A percentile compares a stretch with the other conserved stretches of the same genome.
phyloP scores from a whole-genome alignment of 2,888 invertebrate genomes.

The Hedya salicella region DNA sequence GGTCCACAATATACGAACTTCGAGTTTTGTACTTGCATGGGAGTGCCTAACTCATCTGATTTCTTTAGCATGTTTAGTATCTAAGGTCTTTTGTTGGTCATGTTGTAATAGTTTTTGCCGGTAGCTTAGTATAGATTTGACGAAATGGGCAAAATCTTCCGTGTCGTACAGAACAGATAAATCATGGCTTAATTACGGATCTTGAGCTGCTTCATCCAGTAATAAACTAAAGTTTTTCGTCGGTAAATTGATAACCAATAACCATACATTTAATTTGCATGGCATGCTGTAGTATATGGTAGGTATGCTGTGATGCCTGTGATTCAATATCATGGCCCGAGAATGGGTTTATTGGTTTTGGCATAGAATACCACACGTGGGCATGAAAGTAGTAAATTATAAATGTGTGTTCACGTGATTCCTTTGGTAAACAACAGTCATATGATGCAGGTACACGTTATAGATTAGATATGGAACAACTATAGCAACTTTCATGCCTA shows the following conservation, averaged over 20 bases:
- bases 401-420: conserved; percentile 13
- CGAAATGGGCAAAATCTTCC: conserved; percentile 12
- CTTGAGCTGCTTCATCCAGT: too few species aligned
- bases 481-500: too few species aligned
- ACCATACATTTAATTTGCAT: too few species aligned
- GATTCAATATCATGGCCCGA: neutral
- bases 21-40: too few species aligned
- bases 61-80: neutral
- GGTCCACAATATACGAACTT: too few species aligned
- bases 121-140: conserved; percentile 2
- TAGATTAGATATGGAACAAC: conserved; percentile 3
- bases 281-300: too few species aligned
- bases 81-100: neutral
- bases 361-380: neutral
- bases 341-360: conserved; percentile 23
- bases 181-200: too few species aligned
- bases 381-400: conserved; percentile 5
- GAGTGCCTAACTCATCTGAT: neutral
- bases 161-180: neutral
- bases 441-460: conserved; percentile 15
- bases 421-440: conserved; percentile 1
- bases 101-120: conserved; percentile 16
- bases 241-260: too few species aligned
- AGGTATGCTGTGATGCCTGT: neutral
- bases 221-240: too few species aligned